A percentile compares a stretch with the other conserved stretches of the same genome.
Conservation (phyloP, 2,113 vertebrate genomes). For the Felis catus region F.catus_Fca126_mat1.0 CM031416.1:45144001-45144500, state of each 20-base stretch:
- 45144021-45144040: not conserved
- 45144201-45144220: not conserved
- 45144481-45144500: not conserved
- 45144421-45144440: not conserved
- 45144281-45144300: not conserved
- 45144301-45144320: not conserved
- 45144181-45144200: not conserved
- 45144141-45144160: conserved; percentile 16
- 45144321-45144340: not conserved
- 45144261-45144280: not conserved
- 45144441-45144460: not conserved
- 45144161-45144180: not conserved
- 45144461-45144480: not conserved
- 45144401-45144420: not conserved
- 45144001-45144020: not conserved
- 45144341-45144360: not conserved
- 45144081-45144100: conserved; percentile 27
- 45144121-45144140: not conserved
- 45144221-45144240: not conserved
- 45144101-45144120: not conserved
- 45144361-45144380: not conserved
- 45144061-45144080: conserved; percentile 48
- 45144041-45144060: not conserved
- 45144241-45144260: not conserved
- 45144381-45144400: not conserved